Evolutionary conservation across 2,888 invertebrate genomes (phyloP), one percentile per base, ranked within the genome.

Genomic region (Priocnemis perturbator): DNA sequence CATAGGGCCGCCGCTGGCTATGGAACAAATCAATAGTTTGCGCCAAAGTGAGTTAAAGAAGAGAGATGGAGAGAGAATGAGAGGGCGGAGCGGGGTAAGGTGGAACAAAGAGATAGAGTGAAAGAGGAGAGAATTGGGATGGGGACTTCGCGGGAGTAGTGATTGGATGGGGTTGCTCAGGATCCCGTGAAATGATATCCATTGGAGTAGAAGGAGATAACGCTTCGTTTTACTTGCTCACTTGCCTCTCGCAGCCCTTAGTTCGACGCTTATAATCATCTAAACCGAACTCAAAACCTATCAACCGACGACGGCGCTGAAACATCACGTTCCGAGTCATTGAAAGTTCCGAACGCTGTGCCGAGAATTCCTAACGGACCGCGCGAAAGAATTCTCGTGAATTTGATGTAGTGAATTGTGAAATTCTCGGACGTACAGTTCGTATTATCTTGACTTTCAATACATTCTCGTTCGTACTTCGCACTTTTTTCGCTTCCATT

Each of bases 21-120:
- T 79, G 82, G 83, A 84, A 86, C 82, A 81, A 87, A 87, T 87
- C 86, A 86, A 87, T 86, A 87, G 78, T 76, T 78, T 76, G 69
- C 73, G 63, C 73, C 64, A 70, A 82, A 77, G 71, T 65, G 70
- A 80, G 77, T 77, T 74, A 74, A 81, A 76, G 74, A 76, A 72
- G 47, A 65, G 69, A 71, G 21, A n/a, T n/a, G n/a, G n/a, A 60
- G 23, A 52, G 66, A 60, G 63, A 62, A 57, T n/a, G n/a, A n/a
- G n/a, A 47, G 47, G 47, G 3, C 56, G 63, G 58, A 53, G 60
- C 56, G 37, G 62, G 55, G 62, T 37, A 62, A 59, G 50, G 63
- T 59, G 56, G 50, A 47, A 23, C 21, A 53, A 53, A 53, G 53
- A 53, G 53, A 21, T 9, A 53, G 26, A 44, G 62, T 19, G 48